Evolutionary conservation across 2,113 vertebrate genomes (phyloP), one percentile per base, ranked within the genome.

Genomic region (Rhagologus leucostigma): DNA sequence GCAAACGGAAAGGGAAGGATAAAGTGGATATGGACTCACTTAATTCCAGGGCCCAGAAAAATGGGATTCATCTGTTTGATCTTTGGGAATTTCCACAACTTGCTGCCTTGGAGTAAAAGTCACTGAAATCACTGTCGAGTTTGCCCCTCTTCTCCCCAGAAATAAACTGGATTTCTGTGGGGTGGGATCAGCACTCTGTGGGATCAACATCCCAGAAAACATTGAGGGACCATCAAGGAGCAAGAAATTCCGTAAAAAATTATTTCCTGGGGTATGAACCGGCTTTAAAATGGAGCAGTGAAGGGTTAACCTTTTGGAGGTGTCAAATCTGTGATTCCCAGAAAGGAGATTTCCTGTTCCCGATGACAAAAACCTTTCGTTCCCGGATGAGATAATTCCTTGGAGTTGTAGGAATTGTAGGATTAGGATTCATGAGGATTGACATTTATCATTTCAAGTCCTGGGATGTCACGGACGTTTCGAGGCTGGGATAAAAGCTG

Each of bases 381-480:
- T 82, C 15, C 47, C 41, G 5, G 39, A 46, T 19, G 60, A 71
- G 30, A 13, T 3, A 56, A 46, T 10, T 24, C 30, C 49, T 27
- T 18, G 23, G 42, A 50, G 14, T 1, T 8, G 29, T 4, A 55
- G 50, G 59, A 71, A 41, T 16, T 10, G 37, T 7, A n/a, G 64
- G 27, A 42, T 16, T 7, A 6, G 35, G 52, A n/a, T 59, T 29
- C n/a, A 2, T 2, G 9, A 17, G 16, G 29, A 12, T 5, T 55
- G 55, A 3, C 11, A 16, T 60, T 76, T 19, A 32, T 74, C 69
- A 19, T 10, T 9, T 4, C 29, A 37, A 56, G 11, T 3, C 3
- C 37, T 53, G 70, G 49, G 33, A 63, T 49, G 24, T 5, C 27
- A 7, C 0, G 0, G 26, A 1, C 13, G 0, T 26, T n/a, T 17